Base-by-base conservation (phyloP, 2,888 invertebrate genomes). In the Cosmia trapezina region DNA sequence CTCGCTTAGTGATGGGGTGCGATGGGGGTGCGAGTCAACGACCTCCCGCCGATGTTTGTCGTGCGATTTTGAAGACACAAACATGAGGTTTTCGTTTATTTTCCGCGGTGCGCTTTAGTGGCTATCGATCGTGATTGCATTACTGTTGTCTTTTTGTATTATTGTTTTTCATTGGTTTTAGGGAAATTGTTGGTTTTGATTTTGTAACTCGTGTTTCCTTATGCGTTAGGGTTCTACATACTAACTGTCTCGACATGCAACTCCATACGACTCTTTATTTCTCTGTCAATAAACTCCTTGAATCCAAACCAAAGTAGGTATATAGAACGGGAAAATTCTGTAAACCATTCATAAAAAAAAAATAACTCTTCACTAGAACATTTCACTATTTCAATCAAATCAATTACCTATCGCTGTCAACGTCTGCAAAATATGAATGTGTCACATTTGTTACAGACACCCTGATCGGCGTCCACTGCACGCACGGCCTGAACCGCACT, bases 401-500 rank as follows among this genome's bases (percentile, higher is more conserved):
- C 8, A 12, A 33, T 73, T 0, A 12, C 14, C 19, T 5, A 33
- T 11, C 33, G 17, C 22, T 11, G 9, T 68, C 7, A 57, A 57
- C 14, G 12, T n/a, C 4, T 11, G 9, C 37, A 61, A 66, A 61
- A n/a, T 47, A 33, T 65, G 59, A 78, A 60, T 8, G 22, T 57
- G 56, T 62, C 1, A 61, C 66, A 70, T 87, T 89, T 90, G 91
- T 96, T 96, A 33, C 96, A 98, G 98, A 97, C 89, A 96, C 96
- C 82, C 89, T 98, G 78, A 96, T 98, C 83, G 98, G 98, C 65
- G 97, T 98, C 73, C 98, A 98, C 91, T 98, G 98, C 91, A 98
- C 98, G 1, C 98, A 98, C 89, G 98, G 98, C 7, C 94, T 98
- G 78, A 98, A 98, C 92, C 97, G 98, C 81, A 98, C 98, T 12